A percentile compares a stretch with the other conserved stretches of the same genome.
phyloP scores from a whole-genome alignment of 2,888 invertebrate species.

The Junonia oenone region DNA sequence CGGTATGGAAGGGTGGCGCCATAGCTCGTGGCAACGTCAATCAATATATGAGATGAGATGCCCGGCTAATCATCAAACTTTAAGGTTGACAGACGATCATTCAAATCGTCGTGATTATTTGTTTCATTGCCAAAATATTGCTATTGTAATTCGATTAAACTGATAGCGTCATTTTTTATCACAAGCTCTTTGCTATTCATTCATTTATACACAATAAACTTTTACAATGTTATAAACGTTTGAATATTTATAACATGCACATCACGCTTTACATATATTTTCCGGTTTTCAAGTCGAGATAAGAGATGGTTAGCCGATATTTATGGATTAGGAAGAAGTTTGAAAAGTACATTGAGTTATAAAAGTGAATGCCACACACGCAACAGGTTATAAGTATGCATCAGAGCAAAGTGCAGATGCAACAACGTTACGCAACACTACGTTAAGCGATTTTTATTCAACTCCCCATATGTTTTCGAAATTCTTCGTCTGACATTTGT shows the following conservation, averaged over 20 bases:
- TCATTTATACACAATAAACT: not conserved
- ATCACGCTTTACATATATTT: conserved; percentile 1
- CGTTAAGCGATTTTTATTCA: conserved; percentile 31
- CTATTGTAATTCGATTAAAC: not conserved
- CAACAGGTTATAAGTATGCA: conserved; percentile 56
- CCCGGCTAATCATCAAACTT: conserved; percentile 46
- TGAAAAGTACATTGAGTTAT: conserved; percentile 17
- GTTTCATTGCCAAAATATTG: not conserved
- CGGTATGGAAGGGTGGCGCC: conserved; percentile 70
- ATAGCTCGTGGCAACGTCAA: conserved; percentile 67
- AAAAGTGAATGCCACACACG: conserved; percentile 33
- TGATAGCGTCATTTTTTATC: not conserved
- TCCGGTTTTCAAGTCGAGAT: conserved; percentile 9
- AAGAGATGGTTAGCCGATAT: conserved; percentile 10
- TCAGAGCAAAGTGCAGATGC: conserved; percentile 42
- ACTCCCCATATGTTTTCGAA: conserved; percentile 20
- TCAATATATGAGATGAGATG: conserved; percentile 74
- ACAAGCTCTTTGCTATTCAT: not conserved
- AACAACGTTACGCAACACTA: conserved; percentile 44
- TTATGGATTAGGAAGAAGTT: conserved; percentile 22
- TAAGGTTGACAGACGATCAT: conserved; percentile 15
- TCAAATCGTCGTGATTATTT: not conserved
- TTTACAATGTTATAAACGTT: not conserved
- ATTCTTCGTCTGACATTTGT: not conserved
- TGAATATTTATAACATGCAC: not conserved